A percentile compares a stretch with the other conserved stretches of the same genome.
phyloP scores from a whole-genome alignment of 2,797 vertebrate species.

The Typhlichthys eigenmanni region DNA sequence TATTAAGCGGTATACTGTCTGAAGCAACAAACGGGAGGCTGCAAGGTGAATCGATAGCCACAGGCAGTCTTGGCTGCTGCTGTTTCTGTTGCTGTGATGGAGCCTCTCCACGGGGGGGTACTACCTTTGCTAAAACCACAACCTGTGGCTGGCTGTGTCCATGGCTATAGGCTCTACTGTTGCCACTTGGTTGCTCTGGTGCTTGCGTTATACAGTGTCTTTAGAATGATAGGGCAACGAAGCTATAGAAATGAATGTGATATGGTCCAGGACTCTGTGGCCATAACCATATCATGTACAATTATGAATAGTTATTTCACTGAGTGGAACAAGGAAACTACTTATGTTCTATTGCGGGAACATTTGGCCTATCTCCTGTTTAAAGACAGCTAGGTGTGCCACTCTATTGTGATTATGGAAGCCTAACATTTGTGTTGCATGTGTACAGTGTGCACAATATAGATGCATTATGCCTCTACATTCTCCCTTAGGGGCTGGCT shows the following conservation, averaged over 20 bases:
- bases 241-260: conserved; percentile 8
- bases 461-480: too few relatives aligned
- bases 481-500: too few relatives aligned
- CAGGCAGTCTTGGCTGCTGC: conserved; percentile 35
- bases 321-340: neutral
- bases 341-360: too few relatives aligned
- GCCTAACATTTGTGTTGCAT: too few relatives aligned
- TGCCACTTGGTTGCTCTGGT: conserved; percentile 54
- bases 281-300: conserved; percentile 11
- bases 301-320: neutral
- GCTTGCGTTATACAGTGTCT: conserved; percentile 24
- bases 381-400: too few relatives aligned
- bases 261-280: neutral
- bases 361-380: too few relatives aligned
- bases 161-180: conserved; percentile 30
- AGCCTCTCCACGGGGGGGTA: conserved; percentile 39
- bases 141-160: conserved; percentile 49
- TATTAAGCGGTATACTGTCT: conserved; percentile 71
- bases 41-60: conserved; percentile 62
- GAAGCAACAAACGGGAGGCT: conserved; percentile 66
- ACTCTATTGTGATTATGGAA: too few relatives aligned
- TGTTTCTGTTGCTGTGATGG: conserved; percentile 37
- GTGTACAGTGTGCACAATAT: too few relatives aligned
- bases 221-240: conserved; percentile 15
- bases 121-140: conserved; percentile 38